phyloP scores from a whole-genome alignment of 2,113 vertebrate species.

The Athene noctua region DNA sequence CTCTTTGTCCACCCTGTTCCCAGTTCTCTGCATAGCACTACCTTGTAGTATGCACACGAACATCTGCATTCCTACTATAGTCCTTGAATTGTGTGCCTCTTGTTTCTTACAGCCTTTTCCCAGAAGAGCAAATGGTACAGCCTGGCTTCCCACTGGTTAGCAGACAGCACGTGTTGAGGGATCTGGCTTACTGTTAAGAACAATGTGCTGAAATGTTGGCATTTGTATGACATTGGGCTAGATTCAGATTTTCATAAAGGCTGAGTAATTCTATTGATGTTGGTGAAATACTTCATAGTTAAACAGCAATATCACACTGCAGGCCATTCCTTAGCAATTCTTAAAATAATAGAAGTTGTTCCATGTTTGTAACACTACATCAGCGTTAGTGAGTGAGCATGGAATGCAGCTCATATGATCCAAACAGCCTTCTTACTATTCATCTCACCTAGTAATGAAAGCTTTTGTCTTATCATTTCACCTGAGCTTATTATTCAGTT shows the following conservation, averaged over 20 bases:
- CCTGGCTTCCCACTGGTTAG: background rate
- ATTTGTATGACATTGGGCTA: fast-evolving
- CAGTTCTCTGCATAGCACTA: background rate
- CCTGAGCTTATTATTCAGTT: background rate
- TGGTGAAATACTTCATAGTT: background rate
- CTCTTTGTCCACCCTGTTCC: background rate
- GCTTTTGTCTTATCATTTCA: background rate
- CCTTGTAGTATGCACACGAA: background rate
- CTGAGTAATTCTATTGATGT: background rate
- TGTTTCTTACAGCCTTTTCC: background rate
- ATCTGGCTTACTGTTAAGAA: background rate
- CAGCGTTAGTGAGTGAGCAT: background rate
- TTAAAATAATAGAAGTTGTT: background rate
- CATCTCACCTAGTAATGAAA: background rate
- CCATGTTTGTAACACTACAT: background rate
- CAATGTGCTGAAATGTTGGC: background rate
- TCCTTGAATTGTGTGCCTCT: background rate
- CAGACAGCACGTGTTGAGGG: background rate
- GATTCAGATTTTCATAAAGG: background rate
- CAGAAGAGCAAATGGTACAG: background rate
- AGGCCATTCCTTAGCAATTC: background rate
- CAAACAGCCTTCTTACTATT: background rate
- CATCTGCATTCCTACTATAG: background rate
- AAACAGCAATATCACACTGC: background rate
- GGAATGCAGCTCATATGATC: background rate